A percentile compares a stretch with the other conserved stretches of the same genome.
Evolutionary conservation across 2,888 invertebrate species (phyloP).

Genomic region (Scotopteryx bipunctaria): DNA sequence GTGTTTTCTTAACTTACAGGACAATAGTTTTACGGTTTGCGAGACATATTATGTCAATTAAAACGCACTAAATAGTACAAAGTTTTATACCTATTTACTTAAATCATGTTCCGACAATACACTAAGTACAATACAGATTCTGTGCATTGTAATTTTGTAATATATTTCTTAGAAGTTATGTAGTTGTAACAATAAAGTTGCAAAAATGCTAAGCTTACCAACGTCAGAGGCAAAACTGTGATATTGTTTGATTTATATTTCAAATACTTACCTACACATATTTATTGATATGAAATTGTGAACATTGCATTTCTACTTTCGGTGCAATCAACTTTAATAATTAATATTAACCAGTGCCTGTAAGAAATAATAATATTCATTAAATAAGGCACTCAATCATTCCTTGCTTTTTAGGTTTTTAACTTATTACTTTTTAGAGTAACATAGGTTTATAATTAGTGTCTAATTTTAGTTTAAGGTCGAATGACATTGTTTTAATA

Average conservation of each 20-base stretch:
- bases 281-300: slow-evolving; percentile 34
- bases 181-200: slow-evolving; percentile 32
- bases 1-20: slow-evolving; percentile 33
- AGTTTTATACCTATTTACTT: slow-evolving; percentile 51
- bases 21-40: slow-evolving; percentile 37
- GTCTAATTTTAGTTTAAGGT: slow-evolving; percentile 47
- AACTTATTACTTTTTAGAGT: slow-evolving; percentile 53
- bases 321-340: slow-evolving; percentile 35
- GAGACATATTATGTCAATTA: slow-evolving; percentile 56
- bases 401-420: slow-evolving; percentile 53
- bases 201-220: slow-evolving; percentile 38
- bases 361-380: slow-evolving; percentile 78
- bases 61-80: slow-evolving; percentile 76
- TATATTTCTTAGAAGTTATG: slow-evolving; percentile 35
- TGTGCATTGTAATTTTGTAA: slow-evolving; percentile 37
- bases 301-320: slow-evolving; percentile 31
- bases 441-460: slow-evolving; percentile 55
- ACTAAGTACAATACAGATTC: slow-evolving; percentile 47
- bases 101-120: slow-evolving; percentile 66
- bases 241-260: slow-evolving; percentile 65
- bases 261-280: slow-evolving; percentile 35
- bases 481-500: slow-evolving; percentile 50
- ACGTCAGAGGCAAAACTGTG: slow-evolving; percentile 65
- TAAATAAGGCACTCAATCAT: slow-evolving; percentile 50
- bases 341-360: slow-evolving; percentile 74